Evolutionary conservation across 2,888 invertebrate species (phyloP).

Genomic region (Eristalis pertinax): DNA sequence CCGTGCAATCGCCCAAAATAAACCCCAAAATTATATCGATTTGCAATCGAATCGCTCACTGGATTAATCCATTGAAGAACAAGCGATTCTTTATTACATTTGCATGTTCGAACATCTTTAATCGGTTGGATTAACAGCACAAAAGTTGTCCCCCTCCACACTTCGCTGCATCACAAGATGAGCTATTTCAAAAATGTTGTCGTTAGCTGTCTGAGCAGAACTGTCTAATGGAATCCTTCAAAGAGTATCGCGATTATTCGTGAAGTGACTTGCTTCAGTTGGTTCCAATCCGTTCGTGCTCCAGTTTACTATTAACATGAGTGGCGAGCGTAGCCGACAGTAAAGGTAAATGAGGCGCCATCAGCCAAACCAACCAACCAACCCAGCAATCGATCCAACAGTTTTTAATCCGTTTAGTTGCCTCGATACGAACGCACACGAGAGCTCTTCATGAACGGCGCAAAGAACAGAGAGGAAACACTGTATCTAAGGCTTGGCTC

Average conservation of each 20-base stretch:
- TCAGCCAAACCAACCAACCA: constrained; percentile 16
- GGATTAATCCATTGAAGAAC: constrained; percentile 40
- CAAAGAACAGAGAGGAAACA: constrained; percentile 34
- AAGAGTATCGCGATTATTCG: constrained; percentile 17
- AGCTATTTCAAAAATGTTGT: constrained; percentile 35
- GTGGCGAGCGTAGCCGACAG: neutral
- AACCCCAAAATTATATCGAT: constrained; percentile 40
- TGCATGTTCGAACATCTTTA: constrained; percentile 45
- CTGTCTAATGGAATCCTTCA: neutral
- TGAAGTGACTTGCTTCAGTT: constrained; percentile 18
- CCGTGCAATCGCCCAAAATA: neutral
- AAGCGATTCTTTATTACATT: constrained; percentile 28
- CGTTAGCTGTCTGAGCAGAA: neutral
- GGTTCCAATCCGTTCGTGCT: constrained; percentile 39
- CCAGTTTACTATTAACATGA: constrained; percentile 21
- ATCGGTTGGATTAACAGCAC: constrained; percentile 48
- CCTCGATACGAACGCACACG: constrained; percentile 44
- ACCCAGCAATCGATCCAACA: constrained; percentile 64
- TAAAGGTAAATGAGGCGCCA: constrained; percentile 1
- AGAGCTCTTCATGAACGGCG: constrained; percentile 2
- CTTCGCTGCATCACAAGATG: neutral
- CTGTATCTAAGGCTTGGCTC: constrained; percentile 31
- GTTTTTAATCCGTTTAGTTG: constrained; percentile 65
- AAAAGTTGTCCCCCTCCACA: neutral
- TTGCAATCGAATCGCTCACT: constrained; percentile 37